phyloP scores from a whole-genome alignment of 2,888 invertebrate genomes.

The Nudaria mundana region DNA sequence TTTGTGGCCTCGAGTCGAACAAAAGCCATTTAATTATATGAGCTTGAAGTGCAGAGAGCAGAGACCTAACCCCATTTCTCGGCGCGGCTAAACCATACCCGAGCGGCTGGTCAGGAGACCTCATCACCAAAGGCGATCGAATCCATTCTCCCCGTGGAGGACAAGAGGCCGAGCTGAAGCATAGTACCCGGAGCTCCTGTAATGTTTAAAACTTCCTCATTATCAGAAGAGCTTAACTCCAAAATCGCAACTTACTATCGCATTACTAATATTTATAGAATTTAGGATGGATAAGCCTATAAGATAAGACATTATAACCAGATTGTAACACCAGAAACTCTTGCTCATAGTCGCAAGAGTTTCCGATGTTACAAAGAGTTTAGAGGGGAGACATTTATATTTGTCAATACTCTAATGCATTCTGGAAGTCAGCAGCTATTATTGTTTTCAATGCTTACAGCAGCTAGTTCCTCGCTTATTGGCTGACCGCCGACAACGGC shows the following conservation, averaged over 20 bases:
- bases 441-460: conserved; percentile 82
- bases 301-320: too few relatives aligned
- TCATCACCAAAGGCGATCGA: conserved; percentile 84
- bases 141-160: conserved; percentile 88
- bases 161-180: conserved; percentile 85
- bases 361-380: too few relatives aligned
- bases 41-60: conserved; percentile 85
- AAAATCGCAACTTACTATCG: too few relatives aligned
- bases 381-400: too few relatives aligned
- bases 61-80: conserved; percentile 79
- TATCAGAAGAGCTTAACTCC: too few relatives aligned
- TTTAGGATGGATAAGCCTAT: too few relatives aligned
- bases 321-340: too few relatives aligned
- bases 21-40: conserved; percentile 85
- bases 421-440: too few relatives aligned
- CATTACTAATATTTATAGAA: too few relatives aligned
- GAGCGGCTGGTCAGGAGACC: conserved; percentile 79
- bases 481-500: conserved; percentile 83
- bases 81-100: conserved; percentile 85
- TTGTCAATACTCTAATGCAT: too few relatives aligned
- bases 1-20: conserved; percentile 77
- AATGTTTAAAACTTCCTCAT: neutral
- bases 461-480: conserved; percentile 83
- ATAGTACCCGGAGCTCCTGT: conserved; percentile 82
- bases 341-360: too few relatives aligned